A percentile compares a stretch with the other conserved stretches of the same genome.
These are phyloP conservation scores for Cylloceria caligata DNA, from an alignment of 2,888 invertebrate genomes.

Conservation along the genomic window DNA sequence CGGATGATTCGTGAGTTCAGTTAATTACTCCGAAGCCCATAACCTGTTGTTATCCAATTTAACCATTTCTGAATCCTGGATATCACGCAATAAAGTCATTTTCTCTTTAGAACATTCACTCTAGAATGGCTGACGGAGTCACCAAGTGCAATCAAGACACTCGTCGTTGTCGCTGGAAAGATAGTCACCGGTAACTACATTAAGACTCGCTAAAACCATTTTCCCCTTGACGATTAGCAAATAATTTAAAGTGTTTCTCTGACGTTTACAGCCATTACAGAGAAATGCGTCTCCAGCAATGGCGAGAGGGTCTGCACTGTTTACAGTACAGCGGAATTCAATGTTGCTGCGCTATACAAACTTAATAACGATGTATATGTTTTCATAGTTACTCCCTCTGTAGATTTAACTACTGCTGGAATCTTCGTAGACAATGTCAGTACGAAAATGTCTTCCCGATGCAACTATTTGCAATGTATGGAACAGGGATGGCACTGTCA, in stretches of 20 bases:
- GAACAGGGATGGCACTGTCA: not conserved
- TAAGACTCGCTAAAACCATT: not conserved
- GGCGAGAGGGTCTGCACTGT: conserved; percentile 75
- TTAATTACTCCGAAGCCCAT: conserved; percentile 17
- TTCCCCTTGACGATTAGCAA: conserved; percentile 22
- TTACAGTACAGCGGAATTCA: conserved; percentile 70
- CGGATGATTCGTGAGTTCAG: conserved; percentile 43
- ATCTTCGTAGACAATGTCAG: conserved; percentile 77
- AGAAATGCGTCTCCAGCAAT: conserved; percentile 70
- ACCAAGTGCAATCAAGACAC: conserved; percentile 74
- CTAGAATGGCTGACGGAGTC: conserved; percentile 76
- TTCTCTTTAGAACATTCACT: conserved; percentile 74
- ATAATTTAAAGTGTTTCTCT: conserved; percentile 71
- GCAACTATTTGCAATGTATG: not conserved
- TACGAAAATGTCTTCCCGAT: conserved; percentile 30
- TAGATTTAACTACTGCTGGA: conserved; percentile 77
- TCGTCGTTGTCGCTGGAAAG: conserved; percentile 79
- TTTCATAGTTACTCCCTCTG: conserved; percentile 73
- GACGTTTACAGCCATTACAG: conserved; percentile 72
- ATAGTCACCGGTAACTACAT: conserved; percentile 75
- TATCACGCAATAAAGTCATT: not conserved
- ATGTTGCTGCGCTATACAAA: conserved; percentile 75
- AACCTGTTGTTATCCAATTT: conserved; percentile 55
- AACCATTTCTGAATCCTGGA: not conserved
- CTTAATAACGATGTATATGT: conserved; percentile 74